Base-by-base conservation (phyloP, 2,113 vertebrate genomes). In the Oreochromis spilurus region DNA sequence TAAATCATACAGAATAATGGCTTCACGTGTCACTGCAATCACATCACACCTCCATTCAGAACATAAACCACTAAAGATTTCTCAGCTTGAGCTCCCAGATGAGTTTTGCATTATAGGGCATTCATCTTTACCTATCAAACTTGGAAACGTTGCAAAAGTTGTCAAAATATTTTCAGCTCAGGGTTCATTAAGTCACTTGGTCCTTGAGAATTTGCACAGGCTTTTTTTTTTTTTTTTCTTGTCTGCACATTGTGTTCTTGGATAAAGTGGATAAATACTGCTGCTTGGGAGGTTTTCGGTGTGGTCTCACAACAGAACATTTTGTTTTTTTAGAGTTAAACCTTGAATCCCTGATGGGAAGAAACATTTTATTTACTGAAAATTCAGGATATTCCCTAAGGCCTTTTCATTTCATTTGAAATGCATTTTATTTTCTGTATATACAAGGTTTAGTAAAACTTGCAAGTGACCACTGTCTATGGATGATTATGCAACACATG, bases 1-100 rank as follows among this genome's bases (percentile, higher is more conserved):
- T 88, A 89, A 88, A 91, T 62, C 65, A 83, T 19, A 90, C 48
- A 62, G n/a, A 57, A 53, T 83, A 82, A 84, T 48, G 57, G 79
- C n/a, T 79, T 82, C 14, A n/a, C 58, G 19, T 58, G 34, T 85
- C 36, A 12, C 57, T 36, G 24, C 24, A 79, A 19, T 82, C 43
- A 70, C 34, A 38, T 82, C 80, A 21, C 83, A 14, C 38, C n/a
- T 54, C 26, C 19, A 19, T 14, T 67, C 43, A 55, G 26, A 72
- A 45, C 21, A 82, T 34, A 78, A 53, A 24, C 12, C 60, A 60
- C 13, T 24, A 43, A 60, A 9, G 38, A 81, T 26, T 19, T 38
- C 60, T 50, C 7, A 26, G 67, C 16, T 26, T 72, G n/a, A 83
- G 24, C 0, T 5, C 9, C 31, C n/a, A 26, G 55, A 19, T 62